Base-by-base conservation (phyloP, 2,888 invertebrate genomes). In the Trissolcus japonicus region DNA sequence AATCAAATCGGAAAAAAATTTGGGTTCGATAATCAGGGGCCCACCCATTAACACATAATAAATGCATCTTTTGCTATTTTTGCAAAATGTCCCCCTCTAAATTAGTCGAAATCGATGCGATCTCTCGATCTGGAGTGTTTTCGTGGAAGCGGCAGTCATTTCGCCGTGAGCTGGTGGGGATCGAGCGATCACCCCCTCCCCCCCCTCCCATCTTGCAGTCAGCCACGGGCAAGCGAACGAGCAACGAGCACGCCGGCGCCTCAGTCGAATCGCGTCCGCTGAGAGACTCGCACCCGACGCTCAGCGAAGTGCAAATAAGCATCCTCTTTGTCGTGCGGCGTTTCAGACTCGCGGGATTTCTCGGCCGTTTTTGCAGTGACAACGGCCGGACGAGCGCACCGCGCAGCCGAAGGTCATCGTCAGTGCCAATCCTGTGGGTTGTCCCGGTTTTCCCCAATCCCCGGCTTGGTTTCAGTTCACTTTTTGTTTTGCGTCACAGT, bases 221-320 rank as follows among this genome's bases (percentile, higher is more conserved):
- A 21, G 54, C 57, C 55, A 51, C 67, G 35, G 71, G 83, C 76
- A 82, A 84, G 82, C 81, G 78, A 79, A 79, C 84, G 85, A 86
- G 84, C 87, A 79, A 79, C 84, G 85, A 86, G 84, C 87, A 87
- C 87, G 87, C 87, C 87, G 87, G 87, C 87, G 87, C 87, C 82
- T 84, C 86, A 87, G 87, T 87, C 78, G 79, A 81, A 80, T 82
- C 84, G 86, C 85, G 86, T 83, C 83, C 75, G 80, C 80, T 76
- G 81, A 71, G 72, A 79, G 62, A 79, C 63, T 77, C 17, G 81
- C 62, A 69, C 82, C 79, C 81, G 50, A 46, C 29, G 59, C 25
- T 21, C 13, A n/a, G 57, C 2, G 56, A 35, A 14, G 14, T 17
- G 7, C 13, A 9, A 53, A 35, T 29, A 0, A 29, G 43, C 51